These are phyloP conservation scores for Spilosoma lubricipeda DNA, from an alignment of 2,888 invertebrate genomes.

Conservation along the genomic window DNA sequence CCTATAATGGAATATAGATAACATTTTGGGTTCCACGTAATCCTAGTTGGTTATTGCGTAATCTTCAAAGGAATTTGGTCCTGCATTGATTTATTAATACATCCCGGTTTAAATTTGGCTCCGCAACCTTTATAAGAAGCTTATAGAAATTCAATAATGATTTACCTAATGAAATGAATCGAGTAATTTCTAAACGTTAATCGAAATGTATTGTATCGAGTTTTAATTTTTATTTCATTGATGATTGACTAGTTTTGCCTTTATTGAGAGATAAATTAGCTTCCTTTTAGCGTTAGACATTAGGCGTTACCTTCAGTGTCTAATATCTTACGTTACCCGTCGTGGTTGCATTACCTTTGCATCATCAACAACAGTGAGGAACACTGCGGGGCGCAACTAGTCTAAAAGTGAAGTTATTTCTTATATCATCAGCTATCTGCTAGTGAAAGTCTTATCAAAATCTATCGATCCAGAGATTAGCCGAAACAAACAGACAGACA, in stretches of 20 bases:
- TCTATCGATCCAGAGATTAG: too few relatives aligned
- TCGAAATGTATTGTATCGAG: neutral
- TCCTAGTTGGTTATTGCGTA: conserved; percentile 26
- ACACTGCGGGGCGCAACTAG: too few relatives aligned
- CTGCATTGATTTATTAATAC: conserved; percentile 49
- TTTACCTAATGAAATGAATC: conserved; percentile 10
- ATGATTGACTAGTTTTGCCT: neutral
- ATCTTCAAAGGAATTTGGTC: conserved; percentile 40
- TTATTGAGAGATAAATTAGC: too few relatives aligned
- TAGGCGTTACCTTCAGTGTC: too few relatives aligned
- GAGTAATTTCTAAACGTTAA: neutral
- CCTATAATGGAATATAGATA: neutral
- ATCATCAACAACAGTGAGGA: too few relatives aligned
- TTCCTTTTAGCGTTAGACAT: too few relatives aligned
- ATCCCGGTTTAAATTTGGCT: conserved; percentile 23
- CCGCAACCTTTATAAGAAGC: conserved; percentile 21
- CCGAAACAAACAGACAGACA: too few relatives aligned
- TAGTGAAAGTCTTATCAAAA: too few relatives aligned
- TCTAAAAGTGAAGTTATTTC: too few relatives aligned
- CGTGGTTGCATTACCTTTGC: too few relatives aligned
- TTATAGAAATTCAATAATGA: conserved; percentile 20
- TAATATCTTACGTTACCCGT: too few relatives aligned
- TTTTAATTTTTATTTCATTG: neutral
- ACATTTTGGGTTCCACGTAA: conserved; percentile 33
- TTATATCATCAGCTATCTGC: too few relatives aligned